Evolutionary conservation across 2,113 vertebrate genomes (phyloP).

Genomic region (Chloroceryle aenea): DNA sequence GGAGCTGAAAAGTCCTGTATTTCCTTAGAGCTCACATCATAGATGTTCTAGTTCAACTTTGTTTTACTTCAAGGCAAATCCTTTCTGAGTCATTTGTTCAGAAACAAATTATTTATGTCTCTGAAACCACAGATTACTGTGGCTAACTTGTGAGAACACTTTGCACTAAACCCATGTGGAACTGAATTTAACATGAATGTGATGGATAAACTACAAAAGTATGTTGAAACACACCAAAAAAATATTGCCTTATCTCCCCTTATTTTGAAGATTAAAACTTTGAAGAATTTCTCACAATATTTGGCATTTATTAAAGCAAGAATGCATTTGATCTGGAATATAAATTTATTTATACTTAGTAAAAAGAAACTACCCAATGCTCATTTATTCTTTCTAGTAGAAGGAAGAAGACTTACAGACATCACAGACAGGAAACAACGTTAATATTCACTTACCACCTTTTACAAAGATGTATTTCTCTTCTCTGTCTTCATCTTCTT

Average conservation of each 20-base stretch:
- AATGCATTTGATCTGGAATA: background rate
- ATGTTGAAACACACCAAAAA: background rate
- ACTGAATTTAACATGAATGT: background rate
- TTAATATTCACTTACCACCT: background rate
- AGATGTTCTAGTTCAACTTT: background rate
- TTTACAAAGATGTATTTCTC: background rate
- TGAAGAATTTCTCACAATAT: rapidly evolving
- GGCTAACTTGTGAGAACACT: background rate
- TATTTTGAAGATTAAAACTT: background rate
- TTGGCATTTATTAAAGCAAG: background rate
- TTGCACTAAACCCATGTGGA: background rate
- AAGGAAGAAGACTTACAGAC: background rate
- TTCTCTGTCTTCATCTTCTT: background rate
- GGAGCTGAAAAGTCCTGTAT: background rate
- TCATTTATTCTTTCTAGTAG: background rate
- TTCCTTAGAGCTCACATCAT: background rate
- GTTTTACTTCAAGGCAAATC: background rate
- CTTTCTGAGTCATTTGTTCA: background rate
- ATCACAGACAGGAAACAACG: background rate
- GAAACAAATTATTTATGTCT: background rate
- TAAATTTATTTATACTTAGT: background rate
- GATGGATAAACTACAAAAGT: background rate
- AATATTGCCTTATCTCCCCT: rapidly evolving
- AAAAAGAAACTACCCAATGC: background rate
- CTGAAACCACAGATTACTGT: background rate